Evolutionary conservation across 2,113 vertebrate species (phyloP).

Genomic region (Cyprinodon brontotheroides): DNA sequence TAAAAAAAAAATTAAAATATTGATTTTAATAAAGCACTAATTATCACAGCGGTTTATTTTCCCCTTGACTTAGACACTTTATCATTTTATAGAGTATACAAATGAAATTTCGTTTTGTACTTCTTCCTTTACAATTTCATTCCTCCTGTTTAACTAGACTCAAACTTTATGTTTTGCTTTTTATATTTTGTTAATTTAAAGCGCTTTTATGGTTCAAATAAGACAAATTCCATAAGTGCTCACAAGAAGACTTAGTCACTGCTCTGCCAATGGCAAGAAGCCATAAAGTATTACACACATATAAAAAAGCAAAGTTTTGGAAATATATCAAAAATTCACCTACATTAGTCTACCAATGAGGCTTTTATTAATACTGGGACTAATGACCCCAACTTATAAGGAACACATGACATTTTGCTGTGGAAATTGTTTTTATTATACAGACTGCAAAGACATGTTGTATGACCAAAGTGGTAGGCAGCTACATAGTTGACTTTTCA

Average conservation of each 20-base stretch:
- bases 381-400: neutral
- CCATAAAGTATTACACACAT: neutral
- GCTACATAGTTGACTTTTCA: conserved; percentile 14
- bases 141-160: neutral
- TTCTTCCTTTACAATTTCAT: no score
- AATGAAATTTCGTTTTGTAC: no score
- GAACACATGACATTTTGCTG: conserved; percentile 1
- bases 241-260: neutral
- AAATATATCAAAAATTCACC: no score
- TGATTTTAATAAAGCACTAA: no score
- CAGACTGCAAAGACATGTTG: conserved; percentile 25
- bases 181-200: neutral
- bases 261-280: neutral
- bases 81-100: no score
- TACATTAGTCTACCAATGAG: no score
- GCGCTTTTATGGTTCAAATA: neutral
- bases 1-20: no score
- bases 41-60: no score
- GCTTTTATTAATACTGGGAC: no score
- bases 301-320: neutral
- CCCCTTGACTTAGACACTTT: no score
- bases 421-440: conserved; percentile 59
- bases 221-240: neutral
- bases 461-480: conserved; percentile 11
- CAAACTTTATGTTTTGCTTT: neutral